These are phyloP conservation scores for Cantharis nigra DNA, from an alignment of 2,888 invertebrate species.

Conservation along the genomic window DNA sequence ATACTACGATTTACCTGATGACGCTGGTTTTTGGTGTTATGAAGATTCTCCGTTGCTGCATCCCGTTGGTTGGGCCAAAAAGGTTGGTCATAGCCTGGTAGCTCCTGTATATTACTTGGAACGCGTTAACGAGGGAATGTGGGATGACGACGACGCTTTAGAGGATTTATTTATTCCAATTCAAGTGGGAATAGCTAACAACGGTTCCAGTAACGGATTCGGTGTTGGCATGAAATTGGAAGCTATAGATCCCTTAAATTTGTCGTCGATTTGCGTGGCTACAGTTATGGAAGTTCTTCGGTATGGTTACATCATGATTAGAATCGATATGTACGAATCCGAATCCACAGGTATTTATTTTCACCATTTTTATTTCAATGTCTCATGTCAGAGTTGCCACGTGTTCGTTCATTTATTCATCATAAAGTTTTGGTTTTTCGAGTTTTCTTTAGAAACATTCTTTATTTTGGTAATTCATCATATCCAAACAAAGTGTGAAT, in stretches of 20 bases:
- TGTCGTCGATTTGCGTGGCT: conserved; percentile 93
- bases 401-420: not conserved
- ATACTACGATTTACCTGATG: conserved; percentile 83
- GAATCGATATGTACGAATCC: conserved; percentile 91
- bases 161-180: conserved; percentile 74
- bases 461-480: no score
- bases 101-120: conserved; percentile 81
- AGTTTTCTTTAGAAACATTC: no score
- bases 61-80: conserved; percentile 94
- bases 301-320: conserved; percentile 94
- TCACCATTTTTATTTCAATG: not conserved
- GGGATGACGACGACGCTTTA: conserved; percentile 78
- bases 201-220: conserved; percentile 58
- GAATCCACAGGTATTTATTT: conserved; percentile 63
- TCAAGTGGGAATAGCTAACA: conserved; percentile 54
- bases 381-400: not conserved
- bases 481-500: no score
- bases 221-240: conserved; percentile 92
- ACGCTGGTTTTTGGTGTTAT: conserved; percentile 95
- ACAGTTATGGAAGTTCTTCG: conserved; percentile 92
- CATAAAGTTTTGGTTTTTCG: no score
- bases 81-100: conserved; percentile 82
- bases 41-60: conserved; percentile 94
- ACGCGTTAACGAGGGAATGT: conserved; percentile 71
- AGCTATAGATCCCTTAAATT: conserved; percentile 94